A percentile compares a stretch with the other conserved stretches of the same genome.
These are phyloP conservation scores for Chaetops frenatus DNA, from an alignment of 2,113 vertebrate genomes.

Conservation along the genomic window DNA sequence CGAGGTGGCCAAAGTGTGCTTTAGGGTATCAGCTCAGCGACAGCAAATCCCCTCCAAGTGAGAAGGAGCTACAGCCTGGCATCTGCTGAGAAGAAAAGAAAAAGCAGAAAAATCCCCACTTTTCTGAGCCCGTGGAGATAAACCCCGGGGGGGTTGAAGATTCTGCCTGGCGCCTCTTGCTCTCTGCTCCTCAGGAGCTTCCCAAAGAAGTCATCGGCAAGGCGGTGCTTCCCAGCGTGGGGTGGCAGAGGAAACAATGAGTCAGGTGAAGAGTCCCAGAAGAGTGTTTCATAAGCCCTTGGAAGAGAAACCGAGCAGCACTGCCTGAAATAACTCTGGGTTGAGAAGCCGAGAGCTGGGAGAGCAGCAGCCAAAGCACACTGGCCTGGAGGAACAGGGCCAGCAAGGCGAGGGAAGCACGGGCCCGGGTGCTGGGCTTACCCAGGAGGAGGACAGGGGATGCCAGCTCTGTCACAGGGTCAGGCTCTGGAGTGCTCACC, in stretches of 20 bases:
- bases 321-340: conserved; percentile 44
- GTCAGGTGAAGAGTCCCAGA: conserved; percentile 63
- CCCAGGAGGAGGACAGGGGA: not conserved
- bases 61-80: not conserved
- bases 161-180: not conserved
- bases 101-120: not conserved
- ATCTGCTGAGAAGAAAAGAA: not conserved
- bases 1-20: not conserved
- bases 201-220: conserved; percentile 30
- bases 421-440: not conserved
- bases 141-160: not conserved
- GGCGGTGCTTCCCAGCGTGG: conserved; percentile 27
- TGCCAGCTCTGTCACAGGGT: not conserved
- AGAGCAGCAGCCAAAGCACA: conserved; percentile 32
- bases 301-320: conserved; percentile 6
- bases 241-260: conserved; percentile 59
- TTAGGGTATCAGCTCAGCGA: not conserved
- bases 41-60: not conserved
- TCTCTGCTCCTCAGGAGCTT: conserved; percentile 35
- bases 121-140: not conserved
- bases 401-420: not conserved
- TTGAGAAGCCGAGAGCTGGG: not conserved
- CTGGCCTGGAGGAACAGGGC: not conserved
- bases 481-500: not conserved
- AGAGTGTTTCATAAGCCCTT: conserved; percentile 49